Evolutionary conservation across 2,797 vertebrate species (phyloP), one percentile per base, ranked within the genome.

Genomic region (Xyrichtys novacula): DNA sequence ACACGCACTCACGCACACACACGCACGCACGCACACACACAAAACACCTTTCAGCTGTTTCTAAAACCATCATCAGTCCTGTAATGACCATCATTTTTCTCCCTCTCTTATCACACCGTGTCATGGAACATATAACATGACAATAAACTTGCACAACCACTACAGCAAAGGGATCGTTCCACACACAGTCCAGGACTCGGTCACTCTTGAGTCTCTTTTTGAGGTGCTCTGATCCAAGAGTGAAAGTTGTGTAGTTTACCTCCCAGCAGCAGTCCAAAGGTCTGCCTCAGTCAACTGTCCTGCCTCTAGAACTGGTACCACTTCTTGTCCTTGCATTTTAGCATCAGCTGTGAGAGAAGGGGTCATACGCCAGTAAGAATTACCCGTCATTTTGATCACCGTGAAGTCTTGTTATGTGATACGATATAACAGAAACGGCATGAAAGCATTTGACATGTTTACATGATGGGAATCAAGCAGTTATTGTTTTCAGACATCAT

Each of bases 251-350:
- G 78, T 85, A 83, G 56, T 67, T 29, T 64, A 66, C 48, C 74
- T 78, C 71, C 82, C 52, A 72, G 78, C 52, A 72, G 78, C 80
- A 75, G 84, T 66, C 49, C 63, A 34, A 57, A 42, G 69, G 54
- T 34, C 65, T 49, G 68, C 39, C 43, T 60, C 49, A 47, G 54
- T 31, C 69, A 58, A 56, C 73, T 25, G 26, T 83, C 72, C 72
- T 52, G 71, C 71, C 29, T 81, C 95, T 95, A 99, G 88, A 99
- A 97, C 90, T 99, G 98, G 92, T 99, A 99, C 98, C 98, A 99
- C 91, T 98, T 99, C 94, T 99, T 99, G 90, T 99, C 97, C 89
- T 98, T 99, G 87, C 96, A 98, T 92, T 99, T 99, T 79, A 99
- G 89, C 98, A 99, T 99, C 89, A 99, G 85, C 98, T 99, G 87